A percentile compares a stretch with the other conserved stretches of the same genome.
Conservation (phyloP, 2,113 vertebrate species). For the Laticauda colubrina region DNA sequence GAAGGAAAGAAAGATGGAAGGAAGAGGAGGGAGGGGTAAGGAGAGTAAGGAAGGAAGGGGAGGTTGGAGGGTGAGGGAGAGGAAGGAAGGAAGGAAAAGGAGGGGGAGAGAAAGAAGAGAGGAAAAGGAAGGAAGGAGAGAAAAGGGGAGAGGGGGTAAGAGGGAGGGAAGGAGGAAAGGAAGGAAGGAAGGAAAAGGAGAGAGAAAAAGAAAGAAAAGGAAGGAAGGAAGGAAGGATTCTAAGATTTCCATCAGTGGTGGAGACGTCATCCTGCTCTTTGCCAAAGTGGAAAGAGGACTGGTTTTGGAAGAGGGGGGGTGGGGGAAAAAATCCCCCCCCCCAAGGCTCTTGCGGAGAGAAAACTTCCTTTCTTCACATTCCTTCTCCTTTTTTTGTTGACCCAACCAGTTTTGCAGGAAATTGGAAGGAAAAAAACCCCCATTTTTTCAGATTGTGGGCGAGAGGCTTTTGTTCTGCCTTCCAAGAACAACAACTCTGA, state of each 20-base stretch:
- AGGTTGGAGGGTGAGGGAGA: too few relatives aligned
- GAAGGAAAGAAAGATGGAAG: too few relatives aligned
- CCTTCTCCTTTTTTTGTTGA: not conserved
- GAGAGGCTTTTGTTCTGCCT: not conserved
- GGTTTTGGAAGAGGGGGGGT: not conserved
- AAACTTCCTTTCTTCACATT: not conserved
- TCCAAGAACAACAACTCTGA: not conserved
- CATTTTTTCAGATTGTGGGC: not conserved
- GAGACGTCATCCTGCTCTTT: not conserved
- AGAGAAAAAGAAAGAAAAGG: too few relatives aligned
- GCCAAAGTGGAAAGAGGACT: not conserved
- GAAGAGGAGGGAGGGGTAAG: too few relatives aligned
- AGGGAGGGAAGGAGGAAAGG: too few relatives aligned
- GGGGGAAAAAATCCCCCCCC: rapidly evolving
- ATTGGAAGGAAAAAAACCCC: not conserved
- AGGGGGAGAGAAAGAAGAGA: too few relatives aligned
- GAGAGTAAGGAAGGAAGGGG: too few relatives aligned
- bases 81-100: too few relatives aligned
- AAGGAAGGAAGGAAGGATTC: not conserved
- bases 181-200: too few relatives aligned
- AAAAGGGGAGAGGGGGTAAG: too few relatives aligned
- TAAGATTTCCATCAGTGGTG: not conserved
- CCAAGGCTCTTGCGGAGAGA: not conserved
- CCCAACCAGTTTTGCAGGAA: not conserved
- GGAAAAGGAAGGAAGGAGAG: too few relatives aligned